Evolutionary conservation across 1,140 invertebrate species (phyloP).

Genomic region (Euglossa dilemma): DNA sequence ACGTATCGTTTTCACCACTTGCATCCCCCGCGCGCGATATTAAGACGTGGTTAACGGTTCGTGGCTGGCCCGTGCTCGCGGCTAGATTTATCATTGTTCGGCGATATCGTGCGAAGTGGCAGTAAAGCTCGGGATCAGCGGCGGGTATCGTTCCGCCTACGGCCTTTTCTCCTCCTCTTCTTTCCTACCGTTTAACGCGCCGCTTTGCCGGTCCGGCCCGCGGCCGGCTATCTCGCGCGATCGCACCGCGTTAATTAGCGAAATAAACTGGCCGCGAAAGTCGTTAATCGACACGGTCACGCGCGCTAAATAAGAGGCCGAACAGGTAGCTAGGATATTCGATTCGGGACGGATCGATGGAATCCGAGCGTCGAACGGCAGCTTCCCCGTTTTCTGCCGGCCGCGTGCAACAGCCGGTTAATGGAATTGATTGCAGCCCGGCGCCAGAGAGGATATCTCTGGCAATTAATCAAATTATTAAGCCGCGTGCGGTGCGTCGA

Average conservation of each 20-base stretch:
- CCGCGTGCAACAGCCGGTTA: conserved; percentile 10
- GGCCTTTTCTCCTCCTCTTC: neutral
- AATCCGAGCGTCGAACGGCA: conserved; percentile 1
- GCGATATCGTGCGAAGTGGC: conserved; percentile 7
- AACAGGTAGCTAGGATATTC: conserved; percentile 23
- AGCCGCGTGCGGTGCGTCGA: conserved; percentile 39
- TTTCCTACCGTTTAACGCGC: conserved; percentile 20
- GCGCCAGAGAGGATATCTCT: conserved; percentile 31
- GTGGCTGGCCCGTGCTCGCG: neutral
- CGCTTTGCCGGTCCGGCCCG: neutral
- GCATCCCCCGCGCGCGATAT: too few species aligned
- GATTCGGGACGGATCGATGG: conserved; percentile 28
- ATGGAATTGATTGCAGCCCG: conserved; percentile 47
- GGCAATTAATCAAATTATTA: conserved; percentile 67
- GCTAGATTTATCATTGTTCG: conserved; percentile 8
- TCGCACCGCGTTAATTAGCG: conserved; percentile 19
- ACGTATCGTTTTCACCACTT: neutral
- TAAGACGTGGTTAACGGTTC: conserved; percentile 34
- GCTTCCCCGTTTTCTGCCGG: conserved; percentile 20
- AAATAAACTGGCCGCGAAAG: conserved; percentile 6
- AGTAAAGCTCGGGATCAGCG: conserved; percentile 27
- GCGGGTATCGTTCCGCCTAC: neutral
- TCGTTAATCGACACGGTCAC: conserved; percentile 14
- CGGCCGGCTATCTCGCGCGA: neutral
- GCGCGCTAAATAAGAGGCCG: conserved; percentile 2